Evolutionary conservation across 2,888 invertebrate genomes (phyloP).

Genomic region (Drosophila setosimentum): DNA sequence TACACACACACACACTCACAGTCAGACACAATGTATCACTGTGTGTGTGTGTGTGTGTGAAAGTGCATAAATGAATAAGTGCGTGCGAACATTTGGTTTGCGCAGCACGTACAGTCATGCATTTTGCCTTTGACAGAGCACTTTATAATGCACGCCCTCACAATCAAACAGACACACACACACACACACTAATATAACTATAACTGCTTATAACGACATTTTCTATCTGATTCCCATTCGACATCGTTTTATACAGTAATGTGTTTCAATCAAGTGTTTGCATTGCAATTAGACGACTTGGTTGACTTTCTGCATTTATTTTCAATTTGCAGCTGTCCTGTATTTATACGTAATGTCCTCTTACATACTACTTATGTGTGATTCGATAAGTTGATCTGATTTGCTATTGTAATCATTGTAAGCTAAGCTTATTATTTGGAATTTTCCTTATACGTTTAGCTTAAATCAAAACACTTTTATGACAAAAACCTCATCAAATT

Average conservation of each 20-base stretch:
- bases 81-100: slow-evolving; percentile 66
- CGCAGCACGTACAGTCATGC: slow-evolving; percentile 67
- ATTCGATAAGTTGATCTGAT: slow-evolving; percentile 1
- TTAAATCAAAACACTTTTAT: not conserved
- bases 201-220: slow-evolving; percentile 22
- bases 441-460: not conserved
- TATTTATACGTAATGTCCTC: slow-evolving; percentile 19
- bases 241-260: slow-evolving; percentile 23
- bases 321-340: slow-evolving; percentile 1
- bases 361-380: not conserved
- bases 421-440: not conserved
- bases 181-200: slow-evolving; percentile 1
- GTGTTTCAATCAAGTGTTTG: slow-evolving; percentile 56
- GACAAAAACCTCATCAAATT: not conserved
- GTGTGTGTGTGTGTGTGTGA: slow-evolving; percentile 16
- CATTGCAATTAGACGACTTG: slow-evolving; percentile 45
- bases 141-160: slow-evolving; percentile 63
- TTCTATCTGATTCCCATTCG: slow-evolving; percentile 50
- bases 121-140: slow-evolving; percentile 76
- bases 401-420: not conserved
- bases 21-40: slow-evolving; percentile 12
- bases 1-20: slow-evolving; percentile 25
- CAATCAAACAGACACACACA: slow-evolving; percentile 5
- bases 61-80: slow-evolving; percentile 74
- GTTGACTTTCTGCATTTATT: slow-evolving; percentile 10